Base-by-base conservation (phyloP, 2,888 invertebrate genomes). In the Apomyelois bistriatella region DNA sequence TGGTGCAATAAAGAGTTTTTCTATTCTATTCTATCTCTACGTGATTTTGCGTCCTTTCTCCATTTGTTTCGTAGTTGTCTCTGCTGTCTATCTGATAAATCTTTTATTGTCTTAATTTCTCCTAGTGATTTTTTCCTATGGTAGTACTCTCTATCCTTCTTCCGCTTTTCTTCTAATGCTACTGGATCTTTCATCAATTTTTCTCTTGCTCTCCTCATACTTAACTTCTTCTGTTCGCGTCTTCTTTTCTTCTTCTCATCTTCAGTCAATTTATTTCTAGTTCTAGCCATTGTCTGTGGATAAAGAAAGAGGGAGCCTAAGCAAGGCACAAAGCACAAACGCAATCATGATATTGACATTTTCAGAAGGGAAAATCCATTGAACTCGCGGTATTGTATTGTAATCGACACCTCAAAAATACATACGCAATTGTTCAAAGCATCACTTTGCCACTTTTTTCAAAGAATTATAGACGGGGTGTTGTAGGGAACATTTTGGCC, bases 151-250 rank as follows among this genome's bases (percentile, higher is more conserved):
- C 15, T 32, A 15, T 32, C 47, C 15, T 47, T 32, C 35, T 15
- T 35, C 10, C 47, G 12, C 15, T 12, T 35, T 47, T 47, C 47
- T 47, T 47, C 32, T 13, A 47, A 35, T 32, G 47, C 47, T 35
- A 15, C 17, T 47, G 32, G 35, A 35, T 47, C 35, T 30, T 46
- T 46, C 30, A 30, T 46, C 47, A 47, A 13, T 47, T 47, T 47
- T 32, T 32, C 35, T 13, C 47, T n/a, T 35, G 35, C 32, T 15
- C 35, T 32, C 16, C 47, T n/a, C 32, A 47, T 32, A 32, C 32
- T 32, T 9, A 32, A 10, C 35, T 47, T 47, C 35, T 47, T 47
- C 10, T 47, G 47, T 47, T 47, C 47, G 6, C 47, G 47, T 35
- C 47, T 32, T 35, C 15, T 32, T 15, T 32, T 35, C 15, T 47